Evolutionary conservation across 2,888 invertebrate genomes (phyloP), one percentile per base, ranked within the genome.

Genomic region (Synanthedon formicaeformis): DNA sequence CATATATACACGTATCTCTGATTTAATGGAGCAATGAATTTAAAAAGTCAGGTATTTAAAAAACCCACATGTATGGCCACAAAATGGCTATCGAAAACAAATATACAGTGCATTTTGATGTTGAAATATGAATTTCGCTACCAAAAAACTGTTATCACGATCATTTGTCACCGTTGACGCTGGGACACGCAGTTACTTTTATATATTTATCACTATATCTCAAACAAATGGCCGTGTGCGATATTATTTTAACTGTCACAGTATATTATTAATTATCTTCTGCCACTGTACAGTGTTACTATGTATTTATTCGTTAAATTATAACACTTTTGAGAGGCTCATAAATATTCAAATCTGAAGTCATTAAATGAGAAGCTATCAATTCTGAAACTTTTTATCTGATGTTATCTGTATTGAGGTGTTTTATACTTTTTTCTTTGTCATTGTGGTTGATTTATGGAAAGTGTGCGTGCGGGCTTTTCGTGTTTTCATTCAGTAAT

Each of bases 181-280:
- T 53, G 41, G 53, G 51, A 48, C 41, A 50, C 50, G 50, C 53
- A 52, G 48, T 52, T 54, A 51, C 50, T n/a, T 59, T 60, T 60
- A 54, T 54, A 55, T 59, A 57, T 58, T 57, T 57, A 60, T 57
- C 58, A 56, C 54, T 55, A 57, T 45, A 45, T 45, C 45, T 45
- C 45, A 64, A 67, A 63, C 59, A 66, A 65, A 65, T 60, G 58
- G 62, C 58, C 53, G 52, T 60, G 60, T 45, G 45, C n/a, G 45
- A 45, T 14, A 11, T 45, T 45, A 14, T 45, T n/a, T 12, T 45
- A 34, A 34, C n/a, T 45, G 45, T 12, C 45, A 45, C 14, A 8
- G 14, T 13, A 45, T 45, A 13, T 13, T 13, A 45, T 45, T 45
- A 45, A 45, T 45, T 45, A 34, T 34, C 34, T 34, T 34, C 34